Percentiles rank a stretch among this genome's conserved stretches.
phyloP scores from a whole-genome alignment of 1,140 invertebrate genomes.

The Araneus ventricosus region DNA sequence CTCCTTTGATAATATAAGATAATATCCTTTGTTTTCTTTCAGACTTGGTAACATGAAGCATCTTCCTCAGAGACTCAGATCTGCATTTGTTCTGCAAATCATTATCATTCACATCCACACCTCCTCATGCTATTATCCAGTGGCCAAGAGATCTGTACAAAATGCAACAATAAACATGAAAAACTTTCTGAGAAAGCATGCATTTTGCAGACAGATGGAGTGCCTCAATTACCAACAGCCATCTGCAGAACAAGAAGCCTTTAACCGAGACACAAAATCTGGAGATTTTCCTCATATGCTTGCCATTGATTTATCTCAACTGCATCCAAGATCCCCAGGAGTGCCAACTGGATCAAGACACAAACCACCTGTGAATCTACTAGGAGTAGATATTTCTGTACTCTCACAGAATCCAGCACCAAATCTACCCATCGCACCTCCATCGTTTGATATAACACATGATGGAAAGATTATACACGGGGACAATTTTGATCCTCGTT shows the following conservation, averaged over 20 bases:
- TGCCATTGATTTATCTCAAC: conserved; percentile 32
- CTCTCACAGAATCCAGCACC: conserved; percentile 45
- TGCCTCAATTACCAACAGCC: not conserved
- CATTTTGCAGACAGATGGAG: not conserved
- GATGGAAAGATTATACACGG: not conserved
- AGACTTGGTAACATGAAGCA: not conserved
- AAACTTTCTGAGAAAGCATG: not conserved
- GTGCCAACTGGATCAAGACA: not conserved
- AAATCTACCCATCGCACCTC: not conserved
- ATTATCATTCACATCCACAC: conserved; percentile 6
- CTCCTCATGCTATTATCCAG: not conserved
- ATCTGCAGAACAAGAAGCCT: not conserved
- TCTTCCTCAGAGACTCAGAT: not conserved
- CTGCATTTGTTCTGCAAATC: conserved; percentile 24
- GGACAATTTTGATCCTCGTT: conserved; percentile 1
- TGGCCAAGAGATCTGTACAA: not conserved
- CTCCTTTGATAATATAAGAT: too few relatives aligned
- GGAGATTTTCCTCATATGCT: not conserved
- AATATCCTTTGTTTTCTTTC: not conserved
- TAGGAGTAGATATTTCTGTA: conserved; percentile 57
- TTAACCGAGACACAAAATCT: conserved; percentile 2
- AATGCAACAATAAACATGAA: conserved; percentile 6
- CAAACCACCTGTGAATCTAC: conserved; percentile 10
- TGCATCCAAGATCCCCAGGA: not conserved
- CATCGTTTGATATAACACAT: not conserved